Evolutionary conservation across 2,113 vertebrate species (phyloP).

Genomic region (Scytalopus superciliaris): DNA sequence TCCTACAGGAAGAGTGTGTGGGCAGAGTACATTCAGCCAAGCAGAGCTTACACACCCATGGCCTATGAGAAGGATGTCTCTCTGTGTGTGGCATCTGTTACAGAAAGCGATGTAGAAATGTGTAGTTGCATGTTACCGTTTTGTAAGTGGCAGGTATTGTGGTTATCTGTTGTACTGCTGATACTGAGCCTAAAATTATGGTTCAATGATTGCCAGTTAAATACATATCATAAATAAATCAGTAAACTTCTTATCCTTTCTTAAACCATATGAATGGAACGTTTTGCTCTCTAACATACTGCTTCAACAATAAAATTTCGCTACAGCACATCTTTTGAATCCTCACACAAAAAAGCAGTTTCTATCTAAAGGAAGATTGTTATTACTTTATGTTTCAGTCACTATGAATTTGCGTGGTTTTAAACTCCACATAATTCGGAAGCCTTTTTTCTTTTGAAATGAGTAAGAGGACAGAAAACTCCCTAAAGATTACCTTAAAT

Average conservation of each 20-base stretch:
- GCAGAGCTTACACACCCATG: background rate
- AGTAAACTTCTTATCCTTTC: background rate
- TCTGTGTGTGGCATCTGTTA: background rate
- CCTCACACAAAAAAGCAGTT: background rate
- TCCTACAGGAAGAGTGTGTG: fast-evolving
- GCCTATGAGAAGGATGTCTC: background rate
- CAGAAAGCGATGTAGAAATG: background rate
- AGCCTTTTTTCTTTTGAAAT: conserved; percentile 17
- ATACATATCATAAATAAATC: background rate
- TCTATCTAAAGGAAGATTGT: background rate
- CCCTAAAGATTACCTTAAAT: conserved; percentile 3
- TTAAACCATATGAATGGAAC: background rate
- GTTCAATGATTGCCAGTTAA: background rate
- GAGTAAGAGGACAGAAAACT: background rate
- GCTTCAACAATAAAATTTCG: background rate
- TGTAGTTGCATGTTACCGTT: background rate
- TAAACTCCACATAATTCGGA: background rate
- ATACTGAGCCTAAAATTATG: background rate
- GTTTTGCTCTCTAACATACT: background rate
- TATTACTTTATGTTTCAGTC: background rate
- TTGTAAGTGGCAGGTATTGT: background rate
- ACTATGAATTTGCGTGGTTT: background rate
- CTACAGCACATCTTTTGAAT: background rate
- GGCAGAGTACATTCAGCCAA: background rate
- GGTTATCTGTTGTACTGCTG: background rate